phyloP scores from a whole-genome alignment of 2,888 invertebrate species.

The Calameuta idolon region DNA sequence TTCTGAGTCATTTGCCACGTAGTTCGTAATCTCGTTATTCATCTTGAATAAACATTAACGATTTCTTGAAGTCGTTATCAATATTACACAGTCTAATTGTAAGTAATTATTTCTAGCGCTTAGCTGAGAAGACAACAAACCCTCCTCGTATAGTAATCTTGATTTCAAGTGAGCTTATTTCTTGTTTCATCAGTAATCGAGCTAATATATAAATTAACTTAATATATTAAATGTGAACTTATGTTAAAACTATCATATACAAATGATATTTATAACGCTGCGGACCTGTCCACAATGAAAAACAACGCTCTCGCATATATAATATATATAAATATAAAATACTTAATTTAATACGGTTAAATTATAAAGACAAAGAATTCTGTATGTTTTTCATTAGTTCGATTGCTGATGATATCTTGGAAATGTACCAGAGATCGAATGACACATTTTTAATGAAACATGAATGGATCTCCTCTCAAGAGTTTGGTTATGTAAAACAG shows the following conservation, averaged over 20 bases:
- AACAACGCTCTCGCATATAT: slow-evolving; percentile 41
- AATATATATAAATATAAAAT: slow-evolving; percentile 36
- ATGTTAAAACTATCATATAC: slow-evolving; percentile 46
- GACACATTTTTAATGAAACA: neutral
- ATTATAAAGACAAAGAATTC: slow-evolving; percentile 24
- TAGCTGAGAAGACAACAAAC: neutral
- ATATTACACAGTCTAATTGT: neutral
- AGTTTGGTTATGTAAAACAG: neutral
- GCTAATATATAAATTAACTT: slow-evolving; percentile 40
- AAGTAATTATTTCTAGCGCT: neutral
- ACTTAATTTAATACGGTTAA: slow-evolving; percentile 27
- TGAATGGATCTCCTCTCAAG: neutral
- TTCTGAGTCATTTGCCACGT: neutral
- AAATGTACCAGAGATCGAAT: slow-evolving; percentile 26
- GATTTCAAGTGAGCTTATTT: slow-evolving; percentile 37
- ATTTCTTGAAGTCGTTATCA: neutral
- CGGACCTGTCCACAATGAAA: slow-evolving; percentile 53
- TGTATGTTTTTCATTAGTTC: slow-evolving; percentile 13
- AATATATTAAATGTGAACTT: slow-evolving; percentile 44
- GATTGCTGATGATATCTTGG: slow-evolving; percentile 21
- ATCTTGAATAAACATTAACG: neutral
- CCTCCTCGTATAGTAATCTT: slow-evolving; percentile 41
- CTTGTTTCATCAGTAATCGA: slow-evolving; percentile 27
- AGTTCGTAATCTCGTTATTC: neutral
- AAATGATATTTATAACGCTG: slow-evolving; percentile 50